Percentiles rank a stretch among this genome's conserved stretches.
These are phyloP conservation scores for Criorhina ranunculi DNA, from an alignment of 2,888 invertebrate genomes.

Conservation along the genomic window DNA sequence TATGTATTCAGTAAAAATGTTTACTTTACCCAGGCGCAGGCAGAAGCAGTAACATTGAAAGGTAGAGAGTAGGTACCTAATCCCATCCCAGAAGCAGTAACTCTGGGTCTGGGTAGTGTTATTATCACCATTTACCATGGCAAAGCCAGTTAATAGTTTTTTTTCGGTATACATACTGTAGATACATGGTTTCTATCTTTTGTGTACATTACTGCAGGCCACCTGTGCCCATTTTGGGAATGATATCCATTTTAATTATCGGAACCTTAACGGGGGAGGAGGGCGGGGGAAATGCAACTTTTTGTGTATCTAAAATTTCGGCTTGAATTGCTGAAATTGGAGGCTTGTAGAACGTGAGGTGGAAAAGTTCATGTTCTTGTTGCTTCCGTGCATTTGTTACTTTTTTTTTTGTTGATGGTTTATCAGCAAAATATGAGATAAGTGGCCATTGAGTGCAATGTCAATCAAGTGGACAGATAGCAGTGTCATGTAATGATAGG, in stretches of 20 bases:
- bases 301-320: conserved; percentile 7
- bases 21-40: conserved; percentile 32
- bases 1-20: conserved; percentile 19
- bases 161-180: neutral
- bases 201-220: conserved; percentile 28
- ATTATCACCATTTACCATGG: conserved; percentile 35
- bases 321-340: neutral
- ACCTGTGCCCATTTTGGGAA: conserved; percentile 50
- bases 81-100: conserved; percentile 3
- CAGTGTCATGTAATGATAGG: neutral
- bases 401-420: neutral
- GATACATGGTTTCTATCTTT: conserved; percentile 1
- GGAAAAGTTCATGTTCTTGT: neutral
- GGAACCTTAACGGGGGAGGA: conserved; percentile 1
- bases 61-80: conserved; percentile 9
- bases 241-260: conserved; percentile 45
- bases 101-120: conserved; percentile 20
- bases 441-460: neutral
- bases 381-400: neutral
- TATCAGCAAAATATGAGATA: conserved; percentile 19
- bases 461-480: conserved; percentile 6
- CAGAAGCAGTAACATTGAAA: neutral
- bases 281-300: neutral
- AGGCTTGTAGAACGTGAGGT: neutral
- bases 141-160: conserved; percentile 33